These are phyloP conservation scores for Spilogale gracilis DNA, from an alignment of 2,113 vertebrate genomes.

Conservation along the genomic window DNA sequence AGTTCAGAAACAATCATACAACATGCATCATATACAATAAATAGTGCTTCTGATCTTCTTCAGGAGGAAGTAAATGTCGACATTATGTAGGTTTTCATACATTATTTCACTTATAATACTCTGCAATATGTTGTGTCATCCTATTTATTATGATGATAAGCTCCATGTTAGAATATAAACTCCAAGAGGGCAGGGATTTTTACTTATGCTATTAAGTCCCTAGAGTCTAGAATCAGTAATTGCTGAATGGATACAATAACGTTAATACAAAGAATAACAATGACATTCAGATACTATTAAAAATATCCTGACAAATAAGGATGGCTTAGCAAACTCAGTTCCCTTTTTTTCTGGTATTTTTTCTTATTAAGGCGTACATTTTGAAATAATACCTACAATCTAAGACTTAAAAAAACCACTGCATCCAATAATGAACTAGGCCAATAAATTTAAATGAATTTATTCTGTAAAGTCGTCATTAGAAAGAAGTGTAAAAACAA, in stretches of 20 bases:
- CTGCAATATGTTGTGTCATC: neutral
- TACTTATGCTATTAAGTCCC: neutral
- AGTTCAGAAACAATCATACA: slow-evolving; percentile 15
- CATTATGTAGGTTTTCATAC: neutral
- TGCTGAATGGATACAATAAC: slow-evolving; percentile 3
- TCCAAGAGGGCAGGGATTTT: neutral
- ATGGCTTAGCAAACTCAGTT: slow-evolving; percentile 28
- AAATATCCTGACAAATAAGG: neutral
- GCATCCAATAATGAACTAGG: slow-evolving; percentile 41
- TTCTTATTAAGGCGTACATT: slow-evolving; percentile 15
- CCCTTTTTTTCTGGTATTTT: neutral
- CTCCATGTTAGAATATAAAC: slow-evolving; percentile 24
- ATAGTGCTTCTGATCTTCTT: slow-evolving; percentile 12
- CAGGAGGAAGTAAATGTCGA: slow-evolving; percentile 16
- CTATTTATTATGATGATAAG: slow-evolving; percentile 22
- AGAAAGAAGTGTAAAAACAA: slow-evolving; percentile 36
- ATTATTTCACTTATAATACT: neutral
- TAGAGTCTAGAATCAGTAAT: slow-evolving; percentile 41
- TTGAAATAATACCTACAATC: slow-evolving; percentile 19
- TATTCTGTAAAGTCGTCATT: slow-evolving; percentile 54
- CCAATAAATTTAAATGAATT: slow-evolving; percentile 43
- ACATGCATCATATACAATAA: neutral
- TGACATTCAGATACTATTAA: slow-evolving; percentile 44
- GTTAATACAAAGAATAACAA: slow-evolving; percentile 27
- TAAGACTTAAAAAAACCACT: neutral